Evolutionary conservation across 92 coral and sea anemone species (phyloP).

Genomic region (Blastomussa wellsi): DNA sequence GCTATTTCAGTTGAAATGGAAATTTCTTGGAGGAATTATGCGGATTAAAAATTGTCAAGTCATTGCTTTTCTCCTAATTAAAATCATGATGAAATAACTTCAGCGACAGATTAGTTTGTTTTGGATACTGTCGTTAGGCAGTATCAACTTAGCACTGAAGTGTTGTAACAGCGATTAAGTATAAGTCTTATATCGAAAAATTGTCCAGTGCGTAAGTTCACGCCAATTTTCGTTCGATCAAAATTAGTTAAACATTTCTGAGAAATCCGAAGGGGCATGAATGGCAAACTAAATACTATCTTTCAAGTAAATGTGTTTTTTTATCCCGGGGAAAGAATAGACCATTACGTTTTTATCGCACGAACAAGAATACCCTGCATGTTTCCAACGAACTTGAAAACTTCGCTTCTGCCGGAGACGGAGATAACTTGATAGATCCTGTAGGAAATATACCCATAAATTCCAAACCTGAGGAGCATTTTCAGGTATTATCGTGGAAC

Average conservation of each 20-base stretch:
- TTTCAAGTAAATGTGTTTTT: not conserved
- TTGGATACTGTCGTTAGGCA: slow-evolving; percentile 40
- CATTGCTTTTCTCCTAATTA: not conserved
- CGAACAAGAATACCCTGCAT: too few species aligned
- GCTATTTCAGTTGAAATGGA: not conserved
- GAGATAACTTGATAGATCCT: not conserved
- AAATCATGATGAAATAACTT: not conserved
- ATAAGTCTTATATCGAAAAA: slow-evolving; percentile 13
- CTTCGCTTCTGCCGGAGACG: not conserved
- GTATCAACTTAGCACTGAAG: not conserved
- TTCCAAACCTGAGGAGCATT: not conserved
- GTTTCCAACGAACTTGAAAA: too few species aligned
- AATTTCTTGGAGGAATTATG: not conserved
- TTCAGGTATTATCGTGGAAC: not conserved
- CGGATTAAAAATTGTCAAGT: not conserved
- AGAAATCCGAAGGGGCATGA: not conserved
- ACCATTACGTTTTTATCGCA: too few species aligned
- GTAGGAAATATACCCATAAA: not conserved
- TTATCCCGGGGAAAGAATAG: not conserved
- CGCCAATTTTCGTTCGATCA: not conserved
- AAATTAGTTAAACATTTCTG: not conserved
- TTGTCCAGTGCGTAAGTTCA: not conserved
- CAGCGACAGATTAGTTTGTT: slow-evolving; percentile 9
- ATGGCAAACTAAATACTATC: not conserved
- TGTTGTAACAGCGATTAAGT: not conserved